Percentiles rank a stretch among this genome's conserved stretches.
These are phyloP conservation scores for Percopsis omiscomaycus DNA, from an alignment of 2,797 vertebrate genomes.

Conservation along the genomic window DNA sequence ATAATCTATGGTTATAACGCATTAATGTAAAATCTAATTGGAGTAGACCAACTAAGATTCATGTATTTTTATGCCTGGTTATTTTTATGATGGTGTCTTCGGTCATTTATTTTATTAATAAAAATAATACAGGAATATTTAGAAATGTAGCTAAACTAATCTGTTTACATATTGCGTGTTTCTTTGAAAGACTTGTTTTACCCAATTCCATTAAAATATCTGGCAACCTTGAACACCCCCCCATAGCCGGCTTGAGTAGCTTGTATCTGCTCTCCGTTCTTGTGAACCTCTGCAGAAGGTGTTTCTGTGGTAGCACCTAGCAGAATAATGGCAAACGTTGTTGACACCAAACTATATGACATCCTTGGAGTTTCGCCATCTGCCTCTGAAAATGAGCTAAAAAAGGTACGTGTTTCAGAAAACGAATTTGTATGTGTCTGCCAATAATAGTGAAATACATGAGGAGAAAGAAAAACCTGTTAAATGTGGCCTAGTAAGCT, in stretches of 20 bases:
- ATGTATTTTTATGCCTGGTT: no score
- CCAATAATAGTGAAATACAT: background rate
- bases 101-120: no score
- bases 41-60: no score
- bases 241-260: constrained; percentile 29
- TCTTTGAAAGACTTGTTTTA: no score
- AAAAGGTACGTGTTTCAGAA: constrained; percentile 80
- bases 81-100: no score
- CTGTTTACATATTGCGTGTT: no score
- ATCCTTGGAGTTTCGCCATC: constrained; percentile 92
- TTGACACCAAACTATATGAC: constrained; percentile 94
- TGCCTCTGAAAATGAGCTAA: constrained; percentile 92
- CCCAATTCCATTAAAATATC: no score
- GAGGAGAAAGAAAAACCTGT: constrained; percentile 2
- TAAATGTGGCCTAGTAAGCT: constrained; percentile 59
- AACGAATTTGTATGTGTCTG: background rate
- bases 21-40: no score
- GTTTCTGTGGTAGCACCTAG: constrained; percentile 56
- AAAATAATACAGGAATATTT: no score
- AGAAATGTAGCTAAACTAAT: no score
- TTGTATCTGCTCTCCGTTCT: constrained; percentile 41
- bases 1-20: no score
- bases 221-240: background rate
- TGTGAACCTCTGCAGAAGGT: constrained; percentile 62
- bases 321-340: constrained; percentile 90